These are phyloP conservation scores for Limenitis camilla DNA, from an alignment of 2,888 invertebrate genomes.

Conservation along the genomic window DNA sequence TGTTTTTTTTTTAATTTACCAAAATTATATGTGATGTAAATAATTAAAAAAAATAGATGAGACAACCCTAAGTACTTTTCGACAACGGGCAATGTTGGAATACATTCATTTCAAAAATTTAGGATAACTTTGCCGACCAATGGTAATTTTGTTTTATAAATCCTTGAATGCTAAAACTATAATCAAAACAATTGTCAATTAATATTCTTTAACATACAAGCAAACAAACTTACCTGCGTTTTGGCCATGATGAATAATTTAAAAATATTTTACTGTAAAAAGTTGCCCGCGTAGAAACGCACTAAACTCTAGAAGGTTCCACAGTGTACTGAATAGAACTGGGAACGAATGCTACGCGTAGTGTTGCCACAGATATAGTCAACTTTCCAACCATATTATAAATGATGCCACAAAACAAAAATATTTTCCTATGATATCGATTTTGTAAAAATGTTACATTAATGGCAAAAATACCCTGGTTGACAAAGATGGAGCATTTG, in stretches of 20 bases:
- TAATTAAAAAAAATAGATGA: neutral
- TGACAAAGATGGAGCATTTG: neutral
- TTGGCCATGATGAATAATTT: slow-evolving; percentile 4
- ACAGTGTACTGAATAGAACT: neutral
- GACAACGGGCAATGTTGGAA: slow-evolving; percentile 5
- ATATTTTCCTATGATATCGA: neutral
- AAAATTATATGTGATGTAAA: neutral
- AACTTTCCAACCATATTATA: neutral
- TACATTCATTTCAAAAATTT: neutral
- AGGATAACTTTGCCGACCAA: slow-evolving; percentile 1
- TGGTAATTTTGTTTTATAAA: neutral
- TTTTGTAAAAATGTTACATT: too few relatives aligned
- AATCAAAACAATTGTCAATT: neutral
- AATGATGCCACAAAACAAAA: neutral
- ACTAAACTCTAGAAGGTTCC: neutral
- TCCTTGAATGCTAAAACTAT: neutral
- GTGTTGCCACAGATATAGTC: neutral
- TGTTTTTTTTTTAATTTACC: neutral
- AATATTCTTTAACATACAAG: neutral
- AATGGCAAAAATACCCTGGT: neutral
- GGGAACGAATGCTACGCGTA: neutral
- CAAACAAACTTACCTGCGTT: slow-evolving; percentile 2
- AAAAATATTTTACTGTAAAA: neutral
- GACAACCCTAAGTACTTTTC: slow-evolving; percentile 9
- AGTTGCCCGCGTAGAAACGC: neutral